phyloP scores from a whole-genome alignment of 2,797 vertebrate genomes.

The Enteromius radiatus region DNA sequence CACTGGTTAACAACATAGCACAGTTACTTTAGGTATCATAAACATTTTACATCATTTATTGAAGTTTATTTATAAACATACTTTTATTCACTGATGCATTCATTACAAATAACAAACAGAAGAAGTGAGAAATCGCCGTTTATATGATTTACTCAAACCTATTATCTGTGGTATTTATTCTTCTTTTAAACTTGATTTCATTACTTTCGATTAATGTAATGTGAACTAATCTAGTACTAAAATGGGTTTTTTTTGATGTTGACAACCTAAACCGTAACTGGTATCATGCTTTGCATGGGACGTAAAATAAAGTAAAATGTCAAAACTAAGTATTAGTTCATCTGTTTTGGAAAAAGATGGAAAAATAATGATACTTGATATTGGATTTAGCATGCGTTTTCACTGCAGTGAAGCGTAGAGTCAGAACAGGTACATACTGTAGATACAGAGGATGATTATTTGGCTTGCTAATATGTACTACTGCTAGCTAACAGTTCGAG shows the following conservation, averaged over 20 bases:
- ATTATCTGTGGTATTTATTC: background rate
- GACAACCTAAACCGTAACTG: background rate
- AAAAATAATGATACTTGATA: background rate
- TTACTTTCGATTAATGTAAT: background rate
- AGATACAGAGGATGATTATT: background rate
- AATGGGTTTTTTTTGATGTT: no score
- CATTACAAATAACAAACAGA: background rate
- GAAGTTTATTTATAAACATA: background rate
- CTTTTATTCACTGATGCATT: background rate
- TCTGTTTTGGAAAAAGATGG: background rate
- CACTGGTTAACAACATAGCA: background rate
- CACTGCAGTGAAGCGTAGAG: background rate
- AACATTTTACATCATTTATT: background rate
- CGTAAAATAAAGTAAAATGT: background rate
- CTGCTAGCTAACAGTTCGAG: background rate
- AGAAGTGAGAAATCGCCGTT: no score
- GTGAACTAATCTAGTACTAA: background rate
- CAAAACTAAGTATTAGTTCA: background rate
- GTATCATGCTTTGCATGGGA: background rate
- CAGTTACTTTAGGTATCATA: background rate
- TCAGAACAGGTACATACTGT: no score
- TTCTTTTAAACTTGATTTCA: background rate
- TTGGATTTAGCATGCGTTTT: background rate
- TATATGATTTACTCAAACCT: background rate
- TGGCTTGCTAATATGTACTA: background rate